These are phyloP conservation scores for Xenopus laevis DNA, from an alignment of 2,113 vertebrate genomes.

Conservation along the genomic window DNA sequence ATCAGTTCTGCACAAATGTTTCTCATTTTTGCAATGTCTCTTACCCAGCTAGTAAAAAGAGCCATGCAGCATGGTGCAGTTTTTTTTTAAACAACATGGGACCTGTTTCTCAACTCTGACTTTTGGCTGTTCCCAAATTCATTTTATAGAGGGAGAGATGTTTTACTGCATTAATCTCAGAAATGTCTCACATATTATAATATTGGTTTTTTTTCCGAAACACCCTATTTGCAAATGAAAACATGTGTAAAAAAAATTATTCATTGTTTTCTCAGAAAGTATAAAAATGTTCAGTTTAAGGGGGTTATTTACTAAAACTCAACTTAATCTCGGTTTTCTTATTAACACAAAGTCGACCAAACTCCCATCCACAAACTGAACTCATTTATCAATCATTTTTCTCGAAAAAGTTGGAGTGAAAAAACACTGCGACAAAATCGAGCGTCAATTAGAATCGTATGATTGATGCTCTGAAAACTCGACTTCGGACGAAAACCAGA, in stretches of 20 bases:
- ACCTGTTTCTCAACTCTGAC: not conserved
- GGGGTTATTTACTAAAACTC: not conserved
- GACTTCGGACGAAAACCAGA: too few relatives aligned
- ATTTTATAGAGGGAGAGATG: slow-evolving; percentile 1
- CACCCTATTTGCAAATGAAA: not conserved
- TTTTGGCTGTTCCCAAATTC: not conserved
- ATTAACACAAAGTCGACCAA: too few relatives aligned
- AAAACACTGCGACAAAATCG: too few relatives aligned
- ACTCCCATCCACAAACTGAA: too few relatives aligned
- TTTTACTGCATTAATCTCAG: not conserved
- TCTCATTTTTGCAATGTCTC: slow-evolving; percentile 70
- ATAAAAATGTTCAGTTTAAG: not conserved
- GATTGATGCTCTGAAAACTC: too few relatives aligned
- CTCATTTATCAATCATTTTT: too few relatives aligned
- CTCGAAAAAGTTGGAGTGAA: too few relatives aligned
- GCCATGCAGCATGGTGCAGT: not conserved
- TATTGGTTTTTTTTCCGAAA: not conserved
- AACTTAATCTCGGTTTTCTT: too few relatives aligned
- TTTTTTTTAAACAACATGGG: not conserved
- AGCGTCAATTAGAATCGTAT: too few relatives aligned
- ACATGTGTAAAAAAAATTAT: not conserved
- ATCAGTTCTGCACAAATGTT: slow-evolving; percentile 61
- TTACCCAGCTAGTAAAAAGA: not conserved
- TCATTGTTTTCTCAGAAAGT: not conserved
- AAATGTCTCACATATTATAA: not conserved